phyloP scores from a whole-genome alignment of 1,140 invertebrate genomes.

The Mamestra configurata region DNA sequence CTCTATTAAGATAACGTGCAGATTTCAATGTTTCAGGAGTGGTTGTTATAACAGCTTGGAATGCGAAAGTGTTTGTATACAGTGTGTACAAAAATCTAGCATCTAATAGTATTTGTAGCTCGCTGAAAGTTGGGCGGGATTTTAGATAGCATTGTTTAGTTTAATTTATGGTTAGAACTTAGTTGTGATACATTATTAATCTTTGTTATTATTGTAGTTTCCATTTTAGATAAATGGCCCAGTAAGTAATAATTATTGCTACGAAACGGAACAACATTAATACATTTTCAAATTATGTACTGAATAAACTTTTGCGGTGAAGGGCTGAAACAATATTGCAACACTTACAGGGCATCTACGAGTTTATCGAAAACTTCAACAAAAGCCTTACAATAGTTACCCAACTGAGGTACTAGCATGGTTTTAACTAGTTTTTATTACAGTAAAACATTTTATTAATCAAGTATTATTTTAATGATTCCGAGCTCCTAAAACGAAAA shows the following conservation, averaged over 20 bases:
- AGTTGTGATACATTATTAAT: constrained; percentile 22
- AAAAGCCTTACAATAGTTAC: neutral
- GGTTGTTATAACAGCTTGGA: constrained; percentile 7
- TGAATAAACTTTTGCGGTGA: neutral
- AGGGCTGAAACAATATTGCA: neutral
- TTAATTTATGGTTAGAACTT: constrained; percentile 45
- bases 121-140: constrained; percentile 69
- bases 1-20: constrained; percentile 23
- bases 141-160: constrained; percentile 59
- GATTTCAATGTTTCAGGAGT: constrained; percentile 15
- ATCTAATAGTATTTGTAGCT: constrained; percentile 70
- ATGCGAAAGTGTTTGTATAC: constrained; percentile 50
- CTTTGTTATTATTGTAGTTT: constrained; percentile 29
- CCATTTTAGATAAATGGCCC: constrained; percentile 12
- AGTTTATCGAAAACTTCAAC: constrained; percentile 1
- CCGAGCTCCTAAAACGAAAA: too few species aligned
- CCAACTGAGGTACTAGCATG: neutral
- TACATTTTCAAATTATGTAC: neutral
- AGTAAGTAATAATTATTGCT: neutral
- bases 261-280: neutral
- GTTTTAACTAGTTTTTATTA: neutral
- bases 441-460: too few species aligned
- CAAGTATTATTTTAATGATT: too few species aligned
- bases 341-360: neutral
- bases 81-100: constrained; percentile 58